These are phyloP conservation scores for Eumacrocentrus americanus DNA, from an alignment of 2,888 invertebrate species.

Conservation along the genomic window DNA sequence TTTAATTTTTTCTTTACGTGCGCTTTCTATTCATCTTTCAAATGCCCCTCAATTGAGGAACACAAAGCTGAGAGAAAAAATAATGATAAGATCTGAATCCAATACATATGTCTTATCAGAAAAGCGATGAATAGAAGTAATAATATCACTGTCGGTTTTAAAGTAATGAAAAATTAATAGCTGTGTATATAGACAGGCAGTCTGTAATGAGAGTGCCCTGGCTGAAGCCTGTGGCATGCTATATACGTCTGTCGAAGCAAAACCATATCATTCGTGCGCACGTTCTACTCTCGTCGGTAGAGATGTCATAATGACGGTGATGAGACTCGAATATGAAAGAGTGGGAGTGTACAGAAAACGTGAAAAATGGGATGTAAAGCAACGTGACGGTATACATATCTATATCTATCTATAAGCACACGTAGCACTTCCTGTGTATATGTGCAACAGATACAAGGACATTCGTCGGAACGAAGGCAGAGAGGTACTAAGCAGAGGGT, in stretches of 20 bases:
- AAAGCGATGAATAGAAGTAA: too few relatives aligned
- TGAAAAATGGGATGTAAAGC: neutral
- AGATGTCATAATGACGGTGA: too few relatives aligned
- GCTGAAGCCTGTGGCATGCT: too few relatives aligned
- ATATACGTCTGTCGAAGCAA: slow-evolving; percentile 20
- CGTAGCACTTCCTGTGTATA: neutral
- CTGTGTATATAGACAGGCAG: slow-evolving; percentile 42
- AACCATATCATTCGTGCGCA: too few relatives aligned
- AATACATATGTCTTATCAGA: too few relatives aligned
- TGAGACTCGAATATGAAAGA: too few relatives aligned
- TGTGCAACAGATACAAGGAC: neutral
- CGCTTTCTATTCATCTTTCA: too few relatives aligned
- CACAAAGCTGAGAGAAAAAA: too few relatives aligned
- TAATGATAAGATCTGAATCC: too few relatives aligned
- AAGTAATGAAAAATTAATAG: slow-evolving; percentile 54
- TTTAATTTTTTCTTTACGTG: too few relatives aligned
- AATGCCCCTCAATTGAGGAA: too few relatives aligned
- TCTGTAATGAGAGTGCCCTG: slow-evolving; percentile 52
- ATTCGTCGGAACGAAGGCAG: slow-evolving; percentile 9
- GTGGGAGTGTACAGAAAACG: neutral
- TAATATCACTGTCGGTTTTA: slow-evolving; percentile 40
- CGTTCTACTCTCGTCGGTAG: too few relatives aligned
- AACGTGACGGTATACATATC: neutral
- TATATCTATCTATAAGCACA: neutral
- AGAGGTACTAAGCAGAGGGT: slow-evolving; percentile 3